Conservation (phyloP, 2,113 vertebrate genomes). For the Epinephelus cyanopodus region DNA sequence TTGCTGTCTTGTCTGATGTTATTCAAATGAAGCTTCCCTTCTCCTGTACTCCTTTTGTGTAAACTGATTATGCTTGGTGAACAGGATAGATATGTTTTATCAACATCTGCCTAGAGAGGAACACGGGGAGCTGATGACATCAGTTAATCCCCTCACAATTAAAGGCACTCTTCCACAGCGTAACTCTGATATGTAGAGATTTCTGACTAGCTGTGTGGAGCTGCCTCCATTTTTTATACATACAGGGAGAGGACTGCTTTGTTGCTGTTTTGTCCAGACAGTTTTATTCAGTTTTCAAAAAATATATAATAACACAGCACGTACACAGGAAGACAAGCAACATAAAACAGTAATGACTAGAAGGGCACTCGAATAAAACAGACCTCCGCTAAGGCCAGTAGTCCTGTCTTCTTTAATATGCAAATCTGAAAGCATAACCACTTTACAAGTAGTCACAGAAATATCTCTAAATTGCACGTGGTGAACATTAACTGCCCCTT, state of each 20-base stretch:
- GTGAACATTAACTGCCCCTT: too few species aligned
- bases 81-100: constrained; percentile 60
- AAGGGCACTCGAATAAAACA: too few species aligned
- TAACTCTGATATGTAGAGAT: constrained; percentile 21
- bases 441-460: too few species aligned
- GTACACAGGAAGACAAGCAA: too few species aligned
- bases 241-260: neutral
- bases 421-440: too few species aligned
- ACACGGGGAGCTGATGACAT: constrained; percentile 60
- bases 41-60: constrained; percentile 49
- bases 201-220: constrained; percentile 23
- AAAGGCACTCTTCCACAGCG: constrained; percentile 60
- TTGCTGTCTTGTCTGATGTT: constrained; percentile 47
- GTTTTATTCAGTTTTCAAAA: neutral
- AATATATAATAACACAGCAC: too few species aligned
- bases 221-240: constrained; percentile 30
- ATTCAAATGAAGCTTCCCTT: constrained; percentile 59
- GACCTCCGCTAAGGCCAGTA: too few species aligned
- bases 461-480: too few species aligned
- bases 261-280: neutral
- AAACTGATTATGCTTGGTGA: constrained; percentile 58
- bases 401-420: too few species aligned
- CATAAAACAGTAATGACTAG: too few species aligned
- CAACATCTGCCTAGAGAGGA: constrained; percentile 44
- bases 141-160: constrained; percentile 76